A percentile compares a stretch with the other conserved stretches of the same genome.
Evolutionary conservation across 2,797 vertebrate genomes (phyloP).

Genomic region (Paguma larvata): DNA sequence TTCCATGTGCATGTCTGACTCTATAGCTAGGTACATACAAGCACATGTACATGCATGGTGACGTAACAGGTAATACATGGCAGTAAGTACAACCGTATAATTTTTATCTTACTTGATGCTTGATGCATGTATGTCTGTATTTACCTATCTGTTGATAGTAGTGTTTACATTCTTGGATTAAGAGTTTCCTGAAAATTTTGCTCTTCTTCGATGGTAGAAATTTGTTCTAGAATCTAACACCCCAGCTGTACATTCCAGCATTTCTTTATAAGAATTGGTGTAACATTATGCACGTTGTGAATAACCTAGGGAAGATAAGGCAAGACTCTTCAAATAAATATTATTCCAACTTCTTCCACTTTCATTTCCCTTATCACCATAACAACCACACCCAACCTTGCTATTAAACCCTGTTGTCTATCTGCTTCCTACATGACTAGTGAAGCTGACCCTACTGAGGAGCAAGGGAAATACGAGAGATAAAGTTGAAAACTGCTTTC

Average conservation of each 20-base stretch:
- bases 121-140: fast-evolving
- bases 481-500: conserved; percentile 67
- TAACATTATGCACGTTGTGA: conserved; percentile 52
- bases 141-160: not conserved
- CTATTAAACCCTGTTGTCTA: conserved; percentile 59
- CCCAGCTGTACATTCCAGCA: not conserved
- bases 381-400: conserved; percentile 64
- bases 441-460: conserved; percentile 40
- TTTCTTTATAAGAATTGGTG: conserved; percentile 24
- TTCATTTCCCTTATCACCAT: conserved; percentile 78
- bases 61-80: not conserved
- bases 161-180: not conserved
- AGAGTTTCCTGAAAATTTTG: conserved; percentile 47
- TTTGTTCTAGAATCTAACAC: not conserved
- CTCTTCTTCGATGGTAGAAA: not conserved
- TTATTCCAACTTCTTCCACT: conserved; percentile 75
- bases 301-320: conserved; percentile 51
- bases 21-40: not conserved
- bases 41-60: not conserved
- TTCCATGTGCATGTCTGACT: not conserved
- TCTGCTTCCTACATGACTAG: conserved; percentile 71
- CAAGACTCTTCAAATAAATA: conserved; percentile 76
- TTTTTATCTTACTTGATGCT: not conserved
- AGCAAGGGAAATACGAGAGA: conserved; percentile 76
- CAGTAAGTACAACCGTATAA: not conserved